Base-by-base conservation (phyloP, 2,113 vertebrate species). In the Scartelaos histophorus region DNA sequence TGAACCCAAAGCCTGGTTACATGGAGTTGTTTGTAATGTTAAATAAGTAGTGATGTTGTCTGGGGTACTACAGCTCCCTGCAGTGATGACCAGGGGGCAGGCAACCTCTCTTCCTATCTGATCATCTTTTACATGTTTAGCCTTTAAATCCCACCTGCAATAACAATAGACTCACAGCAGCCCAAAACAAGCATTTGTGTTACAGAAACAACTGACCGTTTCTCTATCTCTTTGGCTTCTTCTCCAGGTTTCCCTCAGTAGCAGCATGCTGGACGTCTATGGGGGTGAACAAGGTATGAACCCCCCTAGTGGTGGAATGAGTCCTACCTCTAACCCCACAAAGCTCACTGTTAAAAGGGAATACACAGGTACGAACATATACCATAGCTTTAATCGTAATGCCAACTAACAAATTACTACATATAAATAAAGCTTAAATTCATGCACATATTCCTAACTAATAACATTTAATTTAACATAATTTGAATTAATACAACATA, bases 261-360 rank as follows among this genome's bases (percentile, higher is more conserved):
- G 93, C 89, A 95, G 90, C 86, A 95, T 98, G 95, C 93, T 98
- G 95, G 96, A 98, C 85, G 78, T 95, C 70, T 98, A 97, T 90
- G 95, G 92, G 82, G 92, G 88, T 82, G 96, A 98, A 85, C 95
- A 93, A 92, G 94, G 94, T 93, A 95, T 95, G 93, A 93, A 94
- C 82, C 71, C 94, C 90, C 84, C 93, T 93, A 95, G 94, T 81
- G 92, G 92, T 93, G 94, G 94, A 91, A 93, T 97, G 88, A 94
- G 93, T 83, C 95, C 93, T 91, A 91, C 92, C 89, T 94, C 94
- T 91, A 96, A 95, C 74, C 90, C 95, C 91, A 88, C 93, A 89
- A 95, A 91, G 87, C 91, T 95, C 84, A 94, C 93, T 87, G 93
- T 96, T 83, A 97, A 97, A 94, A 97, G 92, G 91, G 95, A 98